phyloP scores from a whole-genome alignment of 1,140 invertebrate species.

The Phymastichus coffea region DNA sequence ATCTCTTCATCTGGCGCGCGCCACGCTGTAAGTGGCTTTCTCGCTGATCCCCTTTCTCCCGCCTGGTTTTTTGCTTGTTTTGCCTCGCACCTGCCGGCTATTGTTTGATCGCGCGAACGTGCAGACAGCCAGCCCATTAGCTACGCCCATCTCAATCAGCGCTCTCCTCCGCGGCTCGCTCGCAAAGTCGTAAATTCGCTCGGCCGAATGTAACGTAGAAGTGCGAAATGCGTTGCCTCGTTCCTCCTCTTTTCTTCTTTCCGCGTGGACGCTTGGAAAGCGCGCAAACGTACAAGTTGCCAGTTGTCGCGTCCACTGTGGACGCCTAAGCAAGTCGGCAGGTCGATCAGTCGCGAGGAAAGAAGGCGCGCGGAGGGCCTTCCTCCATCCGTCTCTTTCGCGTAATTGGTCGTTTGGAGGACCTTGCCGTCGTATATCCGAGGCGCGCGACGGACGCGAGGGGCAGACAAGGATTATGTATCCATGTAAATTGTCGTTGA shows the following conservation, averaged over 20 bases:
- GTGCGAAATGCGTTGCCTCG: too few species aligned
- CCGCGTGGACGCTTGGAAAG: background rate
- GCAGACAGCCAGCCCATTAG: slow-evolving; percentile 46
- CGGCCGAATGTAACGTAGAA: slow-evolving; percentile 39
- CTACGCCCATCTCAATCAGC: slow-evolving; percentile 50
- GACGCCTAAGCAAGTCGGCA: too few species aligned
- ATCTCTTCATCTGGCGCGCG: background rate
- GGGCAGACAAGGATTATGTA: slow-evolving; percentile 7
- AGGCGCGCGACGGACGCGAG: background rate
- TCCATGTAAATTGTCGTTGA: slow-evolving; percentile 24
- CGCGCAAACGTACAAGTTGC: too few species aligned
- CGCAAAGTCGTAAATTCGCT: slow-evolving; percentile 44
- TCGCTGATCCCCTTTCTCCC: background rate
- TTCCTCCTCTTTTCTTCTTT: too few species aligned
- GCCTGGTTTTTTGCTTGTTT: background rate
- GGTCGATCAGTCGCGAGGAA: too few species aligned
- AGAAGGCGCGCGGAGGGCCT: too few species aligned
- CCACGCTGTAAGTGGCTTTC: background rate
- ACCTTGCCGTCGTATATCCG: slow-evolving; percentile 12
- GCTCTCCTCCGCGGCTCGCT: slow-evolving; percentile 33
- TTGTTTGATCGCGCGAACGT: slow-evolving; percentile 32
- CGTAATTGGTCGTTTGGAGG: slow-evolving; percentile 25
- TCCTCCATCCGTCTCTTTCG: too few species aligned
- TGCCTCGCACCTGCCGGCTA: background rate
- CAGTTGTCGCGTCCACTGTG: too few species aligned